These are phyloP conservation scores for Tyrophagus putrescentiae DNA, from an alignment of 1,140 invertebrate species.

Conservation along the genomic window DNA sequence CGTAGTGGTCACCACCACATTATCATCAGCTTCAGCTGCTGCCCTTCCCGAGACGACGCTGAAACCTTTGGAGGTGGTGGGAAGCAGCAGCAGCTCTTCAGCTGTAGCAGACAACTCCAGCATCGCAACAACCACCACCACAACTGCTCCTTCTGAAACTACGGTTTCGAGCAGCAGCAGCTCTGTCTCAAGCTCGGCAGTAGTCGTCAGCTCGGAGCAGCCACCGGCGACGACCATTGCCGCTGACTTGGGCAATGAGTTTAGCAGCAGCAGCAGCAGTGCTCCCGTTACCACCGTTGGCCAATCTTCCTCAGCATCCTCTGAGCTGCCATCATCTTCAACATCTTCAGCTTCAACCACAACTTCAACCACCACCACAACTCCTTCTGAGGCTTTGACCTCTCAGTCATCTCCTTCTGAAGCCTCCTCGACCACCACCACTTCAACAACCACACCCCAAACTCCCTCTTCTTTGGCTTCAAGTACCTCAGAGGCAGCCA, in stretches of 20 bases:
- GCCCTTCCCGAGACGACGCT: not conserved
- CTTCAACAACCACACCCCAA: slow-evolving; percentile 1
- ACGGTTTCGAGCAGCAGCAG: slow-evolving; percentile 21
- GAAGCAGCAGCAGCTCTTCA: too few species aligned
- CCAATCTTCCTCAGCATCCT: not conserved
- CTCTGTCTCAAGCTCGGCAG: not conserved
- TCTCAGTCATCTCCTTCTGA: too few species aligned
- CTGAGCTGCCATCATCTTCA: slow-evolving; percentile 22
- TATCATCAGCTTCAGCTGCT: not conserved
- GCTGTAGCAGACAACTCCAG: too few species aligned
- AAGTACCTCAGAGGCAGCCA: not conserved
- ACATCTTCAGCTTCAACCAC: slow-evolving; percentile 26
- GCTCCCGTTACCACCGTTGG: too few species aligned
- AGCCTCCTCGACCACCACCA: slow-evolving; percentile 21
- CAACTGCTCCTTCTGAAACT: slow-evolving; percentile 15
- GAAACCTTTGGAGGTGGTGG: too few species aligned
- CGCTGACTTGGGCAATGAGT: not conserved
- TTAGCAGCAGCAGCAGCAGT: slow-evolving; percentile 1
- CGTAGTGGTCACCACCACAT: not conserved
- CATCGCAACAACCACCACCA: not conserved
- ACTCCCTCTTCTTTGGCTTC: too few species aligned
- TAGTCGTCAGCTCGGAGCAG: slow-evolving; percentile 4
- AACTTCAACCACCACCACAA: not conserved
- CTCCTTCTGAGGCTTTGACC: slow-evolving; percentile 14
- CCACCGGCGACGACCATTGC: not conserved